Evolutionary conservation across 2,797 vertebrate genomes (phyloP), one percentile per base, ranked within the genome.

Genomic region (Enteromius unitaeniatus): DNA sequence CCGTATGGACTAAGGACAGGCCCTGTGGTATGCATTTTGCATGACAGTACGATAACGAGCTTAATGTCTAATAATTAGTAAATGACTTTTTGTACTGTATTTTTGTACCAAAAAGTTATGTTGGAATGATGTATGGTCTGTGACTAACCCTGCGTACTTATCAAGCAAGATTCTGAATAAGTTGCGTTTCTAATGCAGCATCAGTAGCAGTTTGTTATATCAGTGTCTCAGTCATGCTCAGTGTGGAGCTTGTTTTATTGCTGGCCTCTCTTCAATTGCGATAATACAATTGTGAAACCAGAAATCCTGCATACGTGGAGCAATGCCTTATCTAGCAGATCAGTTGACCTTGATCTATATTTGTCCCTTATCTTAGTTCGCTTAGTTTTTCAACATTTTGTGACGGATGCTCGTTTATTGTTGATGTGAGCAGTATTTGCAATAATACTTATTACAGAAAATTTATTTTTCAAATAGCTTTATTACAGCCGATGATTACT

Each of bases 41-140:
- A 81, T 47, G 19, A 49, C 26, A 21, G 40, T 17, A 26, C 74
- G 45, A 45, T 23, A 45, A 69, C 23, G n/a, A 45, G 21, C 37
- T 15, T 15, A 3, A 73, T 60, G 64, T 64, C 13, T 53, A 37
- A 23, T 26, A 1, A 67, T 28, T 47, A 6, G 3, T 58, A 45
- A 15, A n/a, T 49, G 42, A 42, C 42, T 42, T 3, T 60, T 6
- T 34, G 23, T 34, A 34, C 31, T 34, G 31, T 17, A 49, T 81
- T 67, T 74, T 76, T 42, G 19, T 67, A 21, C 65, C 73, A 65
- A 64, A 55, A 67, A 40, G 40, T 45, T 45, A 1, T 34, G 21
- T 58, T 79, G 45, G 47, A 53, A 68, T 53, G 4, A 37, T 14
- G 60, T 79, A 23, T 79, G 31, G 62, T 82, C 26, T 82, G 21